Percentiles rank a stretch among this genome's conserved stretches.
phyloP scores from a whole-genome alignment of 2,113 vertebrate species.

The Ascaphus truei region DNA sequence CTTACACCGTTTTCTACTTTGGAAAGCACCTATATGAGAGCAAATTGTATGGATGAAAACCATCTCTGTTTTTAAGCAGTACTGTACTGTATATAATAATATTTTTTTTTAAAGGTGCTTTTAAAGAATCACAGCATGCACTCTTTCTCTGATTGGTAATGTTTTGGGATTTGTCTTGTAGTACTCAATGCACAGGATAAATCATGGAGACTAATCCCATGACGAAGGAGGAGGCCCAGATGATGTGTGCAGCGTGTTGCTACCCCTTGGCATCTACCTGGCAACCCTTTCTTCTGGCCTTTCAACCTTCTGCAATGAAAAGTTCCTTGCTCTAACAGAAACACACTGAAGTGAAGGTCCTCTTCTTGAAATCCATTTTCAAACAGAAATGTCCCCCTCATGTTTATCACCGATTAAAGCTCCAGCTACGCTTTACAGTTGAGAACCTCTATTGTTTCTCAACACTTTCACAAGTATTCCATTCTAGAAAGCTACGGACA shows the following conservation, averaged over 20 bases:
- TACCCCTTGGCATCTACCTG: too few species aligned
- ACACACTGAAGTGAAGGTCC: too few species aligned
- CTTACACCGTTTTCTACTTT: neutral
- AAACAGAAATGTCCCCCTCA: too few species aligned
- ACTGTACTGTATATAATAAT: too few species aligned
- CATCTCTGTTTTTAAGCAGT: neutral
- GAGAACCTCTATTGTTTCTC: too few species aligned
- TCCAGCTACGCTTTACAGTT: too few species aligned
- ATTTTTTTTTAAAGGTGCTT: neutral
- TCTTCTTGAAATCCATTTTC: too few species aligned
- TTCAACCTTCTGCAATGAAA: neutral
- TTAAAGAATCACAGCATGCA: neutral
- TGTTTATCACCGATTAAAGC: too few species aligned
- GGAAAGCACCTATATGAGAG: neutral
- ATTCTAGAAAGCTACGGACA: too few species aligned
- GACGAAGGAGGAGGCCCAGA: neutral
- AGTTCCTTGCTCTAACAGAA: too few species aligned
- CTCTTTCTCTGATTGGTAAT: neutral
- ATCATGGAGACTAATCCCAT: neutral
- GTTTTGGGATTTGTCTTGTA: neutral
- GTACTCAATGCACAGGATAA: neutral
- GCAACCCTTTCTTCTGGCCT: neutral
- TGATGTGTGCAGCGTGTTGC: neutral
- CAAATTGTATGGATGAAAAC: conserved; percentile 6
- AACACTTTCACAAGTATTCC: too few species aligned